Base-by-base conservation (phyloP, 2,888 invertebrate genomes). In the Drymonia ruficornis region DNA sequence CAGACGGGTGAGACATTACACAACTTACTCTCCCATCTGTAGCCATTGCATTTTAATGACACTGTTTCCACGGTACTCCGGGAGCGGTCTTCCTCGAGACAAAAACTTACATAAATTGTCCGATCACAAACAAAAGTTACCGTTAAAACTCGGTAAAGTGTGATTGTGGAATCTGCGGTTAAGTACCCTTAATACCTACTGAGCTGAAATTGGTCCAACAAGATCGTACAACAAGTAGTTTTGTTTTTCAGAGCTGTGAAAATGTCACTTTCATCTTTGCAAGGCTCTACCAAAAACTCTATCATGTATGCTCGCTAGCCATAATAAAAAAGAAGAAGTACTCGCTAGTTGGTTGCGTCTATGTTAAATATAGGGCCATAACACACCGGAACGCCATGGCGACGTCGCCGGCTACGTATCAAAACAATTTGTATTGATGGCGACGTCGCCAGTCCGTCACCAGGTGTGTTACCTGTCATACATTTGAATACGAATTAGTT, bases 51-150 rank as follows among this genome's bases (percentile, higher is more conserved):
- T 45, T 45, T 28, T 46, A 47, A 47, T 34, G 34, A 47, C 43
- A 50, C 36, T 58, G 59, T 56, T 57, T 45, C 60, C 50, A 15
- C 59, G 49, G 57, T 57, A 40, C 55, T 50, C 34, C 12, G 4
- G 44, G 48, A 23, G 45, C 50, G 55, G 63, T 55, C 61, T 57
- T 59, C 53, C 42, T 67, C 58, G 62, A 62, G 72, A 74, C 70
- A 73, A 66, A 60, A 74, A 74, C 70, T 73, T 66, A 73, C 74
- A 80, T 81, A 82, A 83, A 81, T 82, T 82, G 75, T 76, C 68
- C 63, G 73, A 83, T 83, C 78, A 77, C 80, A 74, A 80, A 76
- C 80, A 80, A 81, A 76, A 84, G 78, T 82, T 77, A 69, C 73
- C 76, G 77, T 80, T 80, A 72, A 81, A 80, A 75, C 74, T 72